Evolutionary conservation across 1,140 invertebrate genomes (phyloP), one percentile per base, ranked within the genome.

Genomic region (Atta colombica): DNA sequence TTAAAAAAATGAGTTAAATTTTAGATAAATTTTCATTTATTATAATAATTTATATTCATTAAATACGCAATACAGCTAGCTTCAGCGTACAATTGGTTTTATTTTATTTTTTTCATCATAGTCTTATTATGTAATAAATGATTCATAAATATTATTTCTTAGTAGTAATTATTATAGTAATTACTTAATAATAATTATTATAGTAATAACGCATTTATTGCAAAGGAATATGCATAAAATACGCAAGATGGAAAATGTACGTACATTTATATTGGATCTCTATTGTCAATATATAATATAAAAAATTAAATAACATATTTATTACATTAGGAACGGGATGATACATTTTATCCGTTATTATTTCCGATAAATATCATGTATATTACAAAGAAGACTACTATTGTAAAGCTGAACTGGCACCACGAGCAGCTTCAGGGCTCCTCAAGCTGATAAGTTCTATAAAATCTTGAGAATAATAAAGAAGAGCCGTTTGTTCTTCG

Each of bases 291-390:
- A 31, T 31, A 25, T 31, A 31, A 31, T 31, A 31, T 31, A 31
- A 2, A 49, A 74, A 60, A 61, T 21, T 61, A 82, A 72, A 10
- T 5, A 72, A 49, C 61, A 60, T 28, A 71, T 71, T 82, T 31
- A 74, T 81, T 65, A 31, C 12, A 77, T 4, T 65, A 81, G 53
- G 25, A 82, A 82, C 53, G 35, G 53, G 39, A 10, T 82, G 60
- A 78, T 65, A n/a, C 49, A 25, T 63, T 75, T 75, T 84, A 35
- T 25, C 4, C 31, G 2, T 31, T 14, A 1, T 45, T 45, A 45
- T 45, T 45, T 45, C 39, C 8, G 39, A 45, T 45, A 10, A 12
- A 45, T 45, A 77, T 49, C 4, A 6, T n/a, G 4, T 10, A n/a
- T 49, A 45, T 2, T 14, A 80, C 8, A 55, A 14, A 16, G 18